Evolutionary conservation across 2,888 invertebrate genomes (phyloP).

Genomic region (Seira musarum): DNA sequence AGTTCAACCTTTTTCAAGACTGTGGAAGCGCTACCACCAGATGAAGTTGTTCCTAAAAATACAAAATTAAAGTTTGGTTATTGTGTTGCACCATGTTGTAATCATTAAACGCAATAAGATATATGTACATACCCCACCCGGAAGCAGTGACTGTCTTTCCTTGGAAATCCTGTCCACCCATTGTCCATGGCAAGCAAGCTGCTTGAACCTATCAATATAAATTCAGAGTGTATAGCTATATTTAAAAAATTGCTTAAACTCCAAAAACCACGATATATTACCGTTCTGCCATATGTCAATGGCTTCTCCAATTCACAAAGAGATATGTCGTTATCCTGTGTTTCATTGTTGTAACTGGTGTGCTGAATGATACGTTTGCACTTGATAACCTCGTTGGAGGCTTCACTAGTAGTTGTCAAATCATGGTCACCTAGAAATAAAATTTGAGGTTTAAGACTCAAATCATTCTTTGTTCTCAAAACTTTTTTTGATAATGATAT

Average conservation of each 20-base stretch:
- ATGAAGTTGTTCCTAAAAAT: constrained; percentile 41
- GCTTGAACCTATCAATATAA: constrained; percentile 52
- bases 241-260: no score
- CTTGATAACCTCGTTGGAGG: constrained; percentile 38
- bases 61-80: no score
- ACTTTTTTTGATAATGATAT: no score
- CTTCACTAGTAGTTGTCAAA: constrained; percentile 36
- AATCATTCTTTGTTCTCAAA: no score
- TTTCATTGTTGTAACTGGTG: constrained; percentile 54
- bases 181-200: constrained; percentile 59
- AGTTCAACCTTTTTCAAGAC: constrained; percentile 61
- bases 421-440: no score
- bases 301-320: constrained; percentile 53
- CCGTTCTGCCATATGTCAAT: constrained; percentile 51
- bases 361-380: constrained; percentile 58
- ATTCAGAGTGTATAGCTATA: no score
- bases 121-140: constrained; percentile 53
- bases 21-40: constrained; percentile 47
- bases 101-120: neutral
- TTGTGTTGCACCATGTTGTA: neutral
- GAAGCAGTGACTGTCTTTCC: constrained; percentile 49
- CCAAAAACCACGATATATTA: no score
- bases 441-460: no score
- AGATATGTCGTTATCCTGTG: constrained; percentile 64
- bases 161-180: constrained; percentile 42